A percentile compares a stretch with the other conserved stretches of the same genome.
Evolutionary conservation across 1,140 invertebrate species (phyloP).

Genomic region (Lepidurus apus): DNA sequence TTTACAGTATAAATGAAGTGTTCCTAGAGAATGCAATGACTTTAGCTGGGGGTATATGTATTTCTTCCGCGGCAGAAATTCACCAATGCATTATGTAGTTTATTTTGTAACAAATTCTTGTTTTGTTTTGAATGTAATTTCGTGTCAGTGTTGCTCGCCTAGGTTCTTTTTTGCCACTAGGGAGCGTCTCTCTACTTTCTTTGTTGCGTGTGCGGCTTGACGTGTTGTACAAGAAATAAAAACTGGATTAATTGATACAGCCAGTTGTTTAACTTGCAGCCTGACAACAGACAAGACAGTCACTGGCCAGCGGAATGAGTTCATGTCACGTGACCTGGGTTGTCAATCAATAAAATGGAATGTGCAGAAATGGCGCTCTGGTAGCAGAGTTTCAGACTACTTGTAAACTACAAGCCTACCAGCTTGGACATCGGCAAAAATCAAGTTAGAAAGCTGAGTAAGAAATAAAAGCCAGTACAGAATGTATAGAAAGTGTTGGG

Average conservation of each 20-base stretch:
- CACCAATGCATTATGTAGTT: not conserved
- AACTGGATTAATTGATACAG: not conserved
- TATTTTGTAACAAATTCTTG: not conserved
- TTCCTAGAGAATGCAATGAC: not conserved
- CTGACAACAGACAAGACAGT: not conserved
- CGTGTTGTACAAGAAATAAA: not conserved
- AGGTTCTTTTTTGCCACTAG: too few relatives aligned
- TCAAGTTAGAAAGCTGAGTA: not conserved
- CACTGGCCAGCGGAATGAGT: not conserved
- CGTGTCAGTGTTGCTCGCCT: too few relatives aligned
- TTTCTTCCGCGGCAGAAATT: not conserved
- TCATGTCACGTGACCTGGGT: slow-evolving; percentile 13
- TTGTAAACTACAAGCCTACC: not conserved
- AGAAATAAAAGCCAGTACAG: too few relatives aligned
- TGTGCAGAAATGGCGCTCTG: not conserved
- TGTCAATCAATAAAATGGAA: slow-evolving; percentile 10
- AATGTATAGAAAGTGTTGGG: too few relatives aligned
- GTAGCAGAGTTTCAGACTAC: not conserved
- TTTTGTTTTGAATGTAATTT: not conserved
- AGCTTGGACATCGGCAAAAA: not conserved
- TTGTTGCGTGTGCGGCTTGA: not conserved
- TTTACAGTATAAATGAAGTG: too few relatives aligned
- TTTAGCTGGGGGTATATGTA: not conserved
- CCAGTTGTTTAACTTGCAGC: not conserved
- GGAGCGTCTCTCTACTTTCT: too few relatives aligned